A percentile compares a stretch with the other conserved stretches of the same genome.
Evolutionary conservation across 2,888 invertebrate genomes (phyloP).

Genomic region (Acrocera orbiculus): DNA sequence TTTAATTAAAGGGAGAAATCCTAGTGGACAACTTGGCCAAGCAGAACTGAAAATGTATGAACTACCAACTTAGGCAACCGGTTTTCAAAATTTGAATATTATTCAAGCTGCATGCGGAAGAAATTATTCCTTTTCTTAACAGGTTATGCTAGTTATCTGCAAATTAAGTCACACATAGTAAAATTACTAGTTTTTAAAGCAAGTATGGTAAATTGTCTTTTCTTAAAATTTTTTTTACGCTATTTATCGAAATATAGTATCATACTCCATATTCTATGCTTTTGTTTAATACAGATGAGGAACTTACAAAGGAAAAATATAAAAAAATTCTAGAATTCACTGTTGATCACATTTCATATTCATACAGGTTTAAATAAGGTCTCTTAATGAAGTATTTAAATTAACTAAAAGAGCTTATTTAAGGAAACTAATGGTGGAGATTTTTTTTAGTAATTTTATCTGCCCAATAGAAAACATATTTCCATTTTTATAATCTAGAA

Average conservation of each 20-base stretch:
- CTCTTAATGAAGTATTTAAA: no score
- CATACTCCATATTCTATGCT: constrained; percentile 73
- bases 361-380: no score
- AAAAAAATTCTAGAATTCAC: constrained; percentile 35
- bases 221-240: no score
- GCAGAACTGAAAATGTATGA: constrained; percentile 58
- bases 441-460: no score
- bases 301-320: constrained; percentile 36
- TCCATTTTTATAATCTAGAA: no score
- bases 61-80: constrained; percentile 58
- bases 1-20: constrained; percentile 45
- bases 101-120: constrained; percentile 77
- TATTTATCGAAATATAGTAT: no score
- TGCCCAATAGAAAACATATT: no score
- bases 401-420: not conserved
- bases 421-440: no score
- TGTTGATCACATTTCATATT: constrained; percentile 13
- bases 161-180: no score
- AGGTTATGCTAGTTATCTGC: no score
- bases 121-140: constrained; percentile 73
- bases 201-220: no score
- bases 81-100: constrained; percentile 56
- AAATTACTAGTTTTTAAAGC: no score
- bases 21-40: constrained; percentile 69
- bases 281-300: constrained; percentile 36